These are phyloP conservation scores for Geococcyx californianus DNA, from an alignment of 2,113 vertebrate genomes.

Conservation along the genomic window DNA sequence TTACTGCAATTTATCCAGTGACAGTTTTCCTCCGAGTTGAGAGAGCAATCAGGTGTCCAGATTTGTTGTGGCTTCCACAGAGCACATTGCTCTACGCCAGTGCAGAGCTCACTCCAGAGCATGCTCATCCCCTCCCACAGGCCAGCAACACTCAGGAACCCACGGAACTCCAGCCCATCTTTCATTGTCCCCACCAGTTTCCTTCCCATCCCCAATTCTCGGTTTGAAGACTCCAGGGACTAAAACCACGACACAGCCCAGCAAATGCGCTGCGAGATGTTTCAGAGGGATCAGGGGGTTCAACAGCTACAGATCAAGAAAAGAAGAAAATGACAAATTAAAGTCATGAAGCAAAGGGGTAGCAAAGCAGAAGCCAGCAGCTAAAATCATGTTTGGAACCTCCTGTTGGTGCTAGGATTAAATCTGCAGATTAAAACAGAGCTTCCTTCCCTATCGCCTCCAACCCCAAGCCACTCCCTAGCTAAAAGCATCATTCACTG, in stretches of 20 bases:
- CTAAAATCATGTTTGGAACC: background rate
- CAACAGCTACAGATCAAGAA: background rate
- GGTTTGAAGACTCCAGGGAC: background rate
- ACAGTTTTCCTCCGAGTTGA: background rate
- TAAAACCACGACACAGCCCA: background rate
- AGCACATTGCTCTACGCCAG: background rate
- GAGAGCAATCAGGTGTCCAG: background rate
- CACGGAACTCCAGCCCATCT: constrained; percentile 24
- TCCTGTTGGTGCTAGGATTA: background rate
- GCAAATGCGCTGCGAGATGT: background rate
- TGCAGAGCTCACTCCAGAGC: constrained; percentile 13
- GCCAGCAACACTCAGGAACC: background rate
- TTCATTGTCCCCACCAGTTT: background rate
- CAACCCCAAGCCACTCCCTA: background rate
- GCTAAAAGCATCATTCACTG: background rate
- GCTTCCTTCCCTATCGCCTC: background rate
- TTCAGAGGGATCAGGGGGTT: background rate
- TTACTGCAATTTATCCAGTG: constrained; percentile 13
- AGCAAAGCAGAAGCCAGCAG: constrained; percentile 21
- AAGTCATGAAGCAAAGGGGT: background rate
- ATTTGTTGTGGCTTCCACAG: background rate
- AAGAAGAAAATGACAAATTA: background rate
- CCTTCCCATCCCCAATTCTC: background rate
- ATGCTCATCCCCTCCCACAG: constrained; percentile 24
- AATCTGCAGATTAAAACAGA: background rate